Evolutionary conservation across 2,113 vertebrate genomes (phyloP), one percentile per base, ranked within the genome.

Genomic region (Glaucidium brasilianum): DNA sequence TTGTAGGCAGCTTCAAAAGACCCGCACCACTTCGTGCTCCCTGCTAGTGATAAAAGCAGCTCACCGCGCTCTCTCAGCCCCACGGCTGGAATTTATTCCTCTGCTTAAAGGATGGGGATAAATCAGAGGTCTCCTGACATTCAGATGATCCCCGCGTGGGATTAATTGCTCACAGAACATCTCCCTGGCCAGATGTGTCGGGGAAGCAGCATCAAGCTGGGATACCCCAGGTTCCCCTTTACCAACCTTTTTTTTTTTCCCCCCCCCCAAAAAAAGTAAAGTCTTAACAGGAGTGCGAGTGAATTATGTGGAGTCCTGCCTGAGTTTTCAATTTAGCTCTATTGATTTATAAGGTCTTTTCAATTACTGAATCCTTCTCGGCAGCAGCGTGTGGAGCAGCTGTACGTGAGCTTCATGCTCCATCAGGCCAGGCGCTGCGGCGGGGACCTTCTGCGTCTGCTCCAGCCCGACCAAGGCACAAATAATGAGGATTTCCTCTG

Each of bases 341-440:
- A 87, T 98, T 97, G 97, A 98, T 98, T 98, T 97, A 96, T 95
- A 95, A 97, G 86, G 92, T 83, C 92, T 97, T 97, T 97, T 95
- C 97, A 97, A 93, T 97, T 95, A 81, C 95, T 56, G 96, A 74
- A 94, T 95, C 92, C 97, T 97, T 83, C 96, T 93, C 17, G 9
- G 96, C 10, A n/a, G 96, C 95, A 73, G 85, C 10, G 15, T 9
- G 64, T 5, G 14, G 90, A 94, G 90, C 60, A n/a, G 10, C 20
- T 27, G 20, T 85, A 88, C 85, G 93, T 96, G 97, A 98, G 92
- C 41, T 56, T 66, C 96, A 88, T 93, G 56, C 90, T 82, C 79
- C 96, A 93, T 92, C 7, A 86, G 59, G 75, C 92, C 11, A 39
- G 85, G 89, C 34, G 34, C 95, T 96, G 92, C 43, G 89, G 52